Base-by-base conservation (phyloP, 2,888 invertebrate species). In the Brenthis hecate region DNA sequence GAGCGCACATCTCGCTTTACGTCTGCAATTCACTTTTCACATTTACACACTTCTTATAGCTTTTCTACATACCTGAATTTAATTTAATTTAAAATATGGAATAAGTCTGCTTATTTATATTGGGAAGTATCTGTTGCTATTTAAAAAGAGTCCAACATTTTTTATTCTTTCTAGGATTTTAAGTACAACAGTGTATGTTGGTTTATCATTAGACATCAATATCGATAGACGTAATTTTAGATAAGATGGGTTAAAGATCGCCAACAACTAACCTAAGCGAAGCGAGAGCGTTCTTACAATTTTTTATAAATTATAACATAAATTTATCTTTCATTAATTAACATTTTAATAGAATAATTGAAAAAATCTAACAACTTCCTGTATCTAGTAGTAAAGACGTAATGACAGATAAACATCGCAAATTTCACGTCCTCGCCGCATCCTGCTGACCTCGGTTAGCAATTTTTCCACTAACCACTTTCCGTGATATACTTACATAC, bases 21-120 rank as follows among this genome's bases (percentile, higher is more conserved):
- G 73, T 69, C 72, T 75, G 75, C 74, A 75, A 75, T 77, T 75
- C 76, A 76, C 77, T 75, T 76, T 75, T 72, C 71, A 66, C 70
- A 73, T 77, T 75, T 73, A 72, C 73, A 72, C 73, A 70, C 69
- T 74, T 72, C 66, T 71, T 68, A 61, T 57, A 47, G 65, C 65
- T 66, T 71, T 64, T 70, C 56, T 66, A 65, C 66, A 60, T 66
- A 56, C 65, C 65, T 63, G 43, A 68, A 73, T 68, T 69, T 56
- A 16, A 53, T 43, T 60, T 50, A 68, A 68, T 67, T 70, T 65
- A 14, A 65, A 65, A 61, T 56, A 61, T 60, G 16, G 47, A 60
- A 54, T 54, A 66, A 66, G 16, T 58, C 32, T 54, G 32, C 54
- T 56, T 11, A 50, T 66, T 66, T 55, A 13, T 23, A 57, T 13